phyloP scores from a whole-genome alignment of 1,140 invertebrate genomes.

The Bombus vancouverensis region DNA sequence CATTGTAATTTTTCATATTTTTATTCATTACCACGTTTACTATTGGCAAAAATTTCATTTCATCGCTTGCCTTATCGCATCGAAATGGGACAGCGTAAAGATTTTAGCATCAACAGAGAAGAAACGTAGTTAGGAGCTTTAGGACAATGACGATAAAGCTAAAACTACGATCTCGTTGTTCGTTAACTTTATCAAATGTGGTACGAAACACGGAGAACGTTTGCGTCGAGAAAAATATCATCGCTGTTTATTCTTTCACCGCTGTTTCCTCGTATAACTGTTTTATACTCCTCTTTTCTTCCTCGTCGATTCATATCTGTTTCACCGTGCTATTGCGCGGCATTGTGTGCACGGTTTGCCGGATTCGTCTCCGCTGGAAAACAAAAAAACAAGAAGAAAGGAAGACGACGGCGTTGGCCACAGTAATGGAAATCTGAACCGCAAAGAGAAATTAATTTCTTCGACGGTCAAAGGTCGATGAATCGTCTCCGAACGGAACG shows the following conservation, averaged over 20 bases:
- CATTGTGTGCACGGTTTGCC: slow-evolving; percentile 11
- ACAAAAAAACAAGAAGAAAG: neutral
- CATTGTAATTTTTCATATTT: neutral
- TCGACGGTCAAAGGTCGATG: neutral
- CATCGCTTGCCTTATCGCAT: neutral
- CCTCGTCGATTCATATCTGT: slow-evolving; percentile 27
- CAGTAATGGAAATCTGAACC: slow-evolving; percentile 45
- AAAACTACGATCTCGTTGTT: neutral
- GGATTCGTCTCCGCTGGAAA: neutral
- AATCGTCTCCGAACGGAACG: neutral
- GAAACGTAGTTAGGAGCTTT: too few species aligned
- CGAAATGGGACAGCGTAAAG: neutral
- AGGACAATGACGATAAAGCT: neutral
- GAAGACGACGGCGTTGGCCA: neutral
- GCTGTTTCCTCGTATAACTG: neutral
- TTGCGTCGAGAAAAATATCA: slow-evolving; percentile 19
- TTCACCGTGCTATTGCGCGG: slow-evolving; percentile 21
- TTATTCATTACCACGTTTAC: too few species aligned
- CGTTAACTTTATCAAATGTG: slow-evolving; percentile 15
- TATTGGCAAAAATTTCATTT: too few species aligned
- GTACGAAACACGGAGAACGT: slow-evolving; percentile 13
- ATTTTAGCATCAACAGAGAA: neutral
- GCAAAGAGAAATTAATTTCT: slow-evolving; percentile 50
- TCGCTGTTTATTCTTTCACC: neutral
- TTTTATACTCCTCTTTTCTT: neutral